These are phyloP conservation scores for Brachypodius melanocephalos DNA, from an alignment of 2,113 vertebrate genomes.

Conservation along the genomic window DNA sequence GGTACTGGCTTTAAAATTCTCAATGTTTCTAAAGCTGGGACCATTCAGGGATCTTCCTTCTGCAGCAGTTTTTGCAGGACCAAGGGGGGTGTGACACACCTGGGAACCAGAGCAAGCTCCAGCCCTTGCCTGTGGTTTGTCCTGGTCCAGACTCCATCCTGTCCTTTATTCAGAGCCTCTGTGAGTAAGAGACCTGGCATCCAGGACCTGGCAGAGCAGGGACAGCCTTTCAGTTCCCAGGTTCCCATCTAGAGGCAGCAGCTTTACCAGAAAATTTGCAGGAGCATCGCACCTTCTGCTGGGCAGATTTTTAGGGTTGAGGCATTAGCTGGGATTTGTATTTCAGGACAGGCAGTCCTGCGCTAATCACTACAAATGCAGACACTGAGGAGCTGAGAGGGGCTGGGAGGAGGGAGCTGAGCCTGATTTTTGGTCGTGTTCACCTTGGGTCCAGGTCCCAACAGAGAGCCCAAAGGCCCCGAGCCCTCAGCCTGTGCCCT, in stretches of 20 bases:
- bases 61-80: background rate
- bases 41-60: background rate
- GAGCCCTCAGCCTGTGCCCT: background rate
- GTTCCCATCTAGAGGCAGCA: background rate
- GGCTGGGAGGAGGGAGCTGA: background rate
- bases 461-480: background rate
- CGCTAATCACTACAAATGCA: background rate
- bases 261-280: background rate
- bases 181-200: background rate
- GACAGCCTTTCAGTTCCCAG: background rate
- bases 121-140: background rate
- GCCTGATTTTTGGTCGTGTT: rapidly evolving
- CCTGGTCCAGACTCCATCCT: background rate
- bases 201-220: background rate
- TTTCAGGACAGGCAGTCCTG: background rate
- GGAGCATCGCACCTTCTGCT: background rate
- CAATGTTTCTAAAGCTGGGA: background rate
- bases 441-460: background rate
- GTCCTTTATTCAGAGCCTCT: background rate
- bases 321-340: background rate
- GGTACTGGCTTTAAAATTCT: background rate
- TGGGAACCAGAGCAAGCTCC: background rate
- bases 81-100: background rate
- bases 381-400: background rate
- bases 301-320: background rate